Evolutionary conservation across 2,797 vertebrate genomes (phyloP), one percentile per base, ranked within the genome.

Genomic region (Acrocephalus scirpaceus): DNA sequence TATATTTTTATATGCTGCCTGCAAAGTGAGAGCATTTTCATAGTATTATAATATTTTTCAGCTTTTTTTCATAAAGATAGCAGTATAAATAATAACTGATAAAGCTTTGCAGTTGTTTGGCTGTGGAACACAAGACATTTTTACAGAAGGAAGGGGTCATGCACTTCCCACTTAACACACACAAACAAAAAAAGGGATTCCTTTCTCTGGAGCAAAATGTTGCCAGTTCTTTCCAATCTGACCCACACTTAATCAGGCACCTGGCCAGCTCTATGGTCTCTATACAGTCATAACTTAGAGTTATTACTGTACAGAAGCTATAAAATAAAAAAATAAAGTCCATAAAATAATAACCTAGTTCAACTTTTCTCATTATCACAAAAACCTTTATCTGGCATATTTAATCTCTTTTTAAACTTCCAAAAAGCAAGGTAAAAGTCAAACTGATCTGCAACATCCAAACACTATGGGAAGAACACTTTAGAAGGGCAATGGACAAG

Each of bases 21-120:
- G 40, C 44, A 47, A 90, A 87, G 44, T 30, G 29, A 71, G 56
- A 79, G 15, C 16, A 83, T 58, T 86, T 88, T 92, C 77, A 95
- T 36, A 97, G 94, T 69, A 58, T 44, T 66, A 12, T 12, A 50
- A 12, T 66, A 36, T 32, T 66, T 96, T 92, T 86, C 92, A 45
- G 23, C 3, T 79, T 92, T 70, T 70, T 62, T 95, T 91, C 96
- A 95, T 96, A 95, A 94, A 92, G 86, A 91, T 54, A 95, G 96
- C 91, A 88, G 90, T 97, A 95, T 98, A 98, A 98, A 98, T 96
- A 98, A 91, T 94, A 97, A 98, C 96, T 98, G 97, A 98, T 83
- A 94, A 90, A 69, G 44, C 78, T 97, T 97, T 98, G 98, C 94
- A 93, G 97, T 97, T 97, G 94, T 97, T 98, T 97, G 95, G 69